Evolutionary conservation across 2,888 invertebrate species (phyloP), one percentile per base, ranked within the genome.

Genomic region (Cryptus armator): DNA sequence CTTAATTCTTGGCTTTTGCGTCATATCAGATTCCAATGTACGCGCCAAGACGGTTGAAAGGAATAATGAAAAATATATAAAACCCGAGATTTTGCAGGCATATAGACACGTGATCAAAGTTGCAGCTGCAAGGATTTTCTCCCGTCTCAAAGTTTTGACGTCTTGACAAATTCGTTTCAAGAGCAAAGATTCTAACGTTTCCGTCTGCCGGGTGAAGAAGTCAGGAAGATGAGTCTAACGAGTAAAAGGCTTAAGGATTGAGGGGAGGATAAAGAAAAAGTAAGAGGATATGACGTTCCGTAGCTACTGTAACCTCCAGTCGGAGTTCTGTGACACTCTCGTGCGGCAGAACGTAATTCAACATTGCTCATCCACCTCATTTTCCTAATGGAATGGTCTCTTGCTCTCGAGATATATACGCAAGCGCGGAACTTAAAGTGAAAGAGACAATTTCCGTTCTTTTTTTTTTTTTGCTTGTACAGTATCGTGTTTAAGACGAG

Each of bases 331-430:
- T 56, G 72, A 81, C 9, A 64, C 76, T 81, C 48, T 84, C 77
- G 66, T 76, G 43, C 75, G 77, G 68, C 48, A 75, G 86, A 87
- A 87, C 64, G 86, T 87, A 88, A 88, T 89, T 89, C 83, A 85
- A 87, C 83, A 74, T 82, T 81, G 70, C 85, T 70, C 51, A 44
- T 86, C 77, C 78, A 81, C 79, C 87, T 88, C 86, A 86, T 86
- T 86, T 89, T 82, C 86, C 83, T 89, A 89, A 89, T 89, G 88
- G 87, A 87, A 86, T 76, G 37, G 86, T 85, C 87, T 85, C 87
- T 87, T 81, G 67, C 76, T 80, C 76, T 46, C 32, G 37, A 10
- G 19, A 9, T 14, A 24, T 19, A 24, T 43, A 14, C 53, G 6
- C 14, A 12, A 24, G 56, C 12, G 14, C 71, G 7, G 32, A 53